Evolutionary conservation across 1,140 invertebrate species (phyloP).

Genomic region (Helicoverpa armigera): DNA sequence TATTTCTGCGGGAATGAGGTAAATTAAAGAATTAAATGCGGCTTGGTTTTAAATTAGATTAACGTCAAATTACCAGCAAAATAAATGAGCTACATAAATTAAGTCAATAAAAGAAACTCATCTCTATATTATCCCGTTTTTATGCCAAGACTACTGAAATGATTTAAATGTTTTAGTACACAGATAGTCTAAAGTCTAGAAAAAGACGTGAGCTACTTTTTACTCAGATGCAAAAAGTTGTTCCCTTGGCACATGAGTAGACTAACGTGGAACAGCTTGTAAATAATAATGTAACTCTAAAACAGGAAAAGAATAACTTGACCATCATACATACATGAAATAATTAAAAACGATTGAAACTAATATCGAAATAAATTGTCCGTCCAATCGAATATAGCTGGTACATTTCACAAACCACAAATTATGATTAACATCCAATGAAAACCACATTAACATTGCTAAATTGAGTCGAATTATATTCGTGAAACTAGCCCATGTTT

Average conservation of each 20-base stretch:
- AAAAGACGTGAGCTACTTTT: neutral
- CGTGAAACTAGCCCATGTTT: neutral
- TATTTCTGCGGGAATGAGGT: neutral
- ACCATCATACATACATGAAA: neutral
- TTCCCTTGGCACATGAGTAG: too few relatives aligned
- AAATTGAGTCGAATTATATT: neutral
- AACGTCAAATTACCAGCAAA: too few relatives aligned
- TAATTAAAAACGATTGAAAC: neutral
- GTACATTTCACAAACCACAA: neutral
- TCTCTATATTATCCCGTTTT: too few relatives aligned
- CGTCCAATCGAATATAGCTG: too few relatives aligned
- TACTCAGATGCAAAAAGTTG: neutral
- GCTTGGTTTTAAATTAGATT: too few relatives aligned
- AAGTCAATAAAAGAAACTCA: too few relatives aligned
- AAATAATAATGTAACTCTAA: too few relatives aligned
- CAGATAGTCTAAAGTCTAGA: neutral
- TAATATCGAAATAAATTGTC: neutral
- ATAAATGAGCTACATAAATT: too few relatives aligned
- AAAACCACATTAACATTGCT: neutral
- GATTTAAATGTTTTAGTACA: too few relatives aligned
- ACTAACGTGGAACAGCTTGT: too few relatives aligned
- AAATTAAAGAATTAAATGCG: neutral
- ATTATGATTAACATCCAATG: neutral
- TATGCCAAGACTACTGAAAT: too few relatives aligned
- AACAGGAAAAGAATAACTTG: neutral